A percentile compares a stretch with the other conserved stretches of the same genome.
phyloP scores from a whole-genome alignment of 2,888 invertebrate genomes.

The Erebia aethiops region DNA sequence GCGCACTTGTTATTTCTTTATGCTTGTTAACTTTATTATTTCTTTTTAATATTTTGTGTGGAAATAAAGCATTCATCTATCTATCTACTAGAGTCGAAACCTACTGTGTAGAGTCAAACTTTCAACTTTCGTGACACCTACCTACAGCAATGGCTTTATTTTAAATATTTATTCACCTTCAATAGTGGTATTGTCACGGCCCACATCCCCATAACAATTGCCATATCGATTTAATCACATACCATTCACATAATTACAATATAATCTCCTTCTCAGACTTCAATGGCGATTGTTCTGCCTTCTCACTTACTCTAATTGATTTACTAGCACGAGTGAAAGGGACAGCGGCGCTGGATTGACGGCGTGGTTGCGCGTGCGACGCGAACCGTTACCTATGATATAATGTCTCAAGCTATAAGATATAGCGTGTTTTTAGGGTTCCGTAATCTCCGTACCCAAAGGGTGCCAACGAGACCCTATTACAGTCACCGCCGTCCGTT shows the following conservation, averaged over 20 bases:
- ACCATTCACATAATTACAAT: conserved; percentile 52
- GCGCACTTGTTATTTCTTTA: too few relatives aligned
- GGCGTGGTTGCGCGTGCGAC: conserved; percentile 45
- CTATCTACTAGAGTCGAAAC: too few relatives aligned
- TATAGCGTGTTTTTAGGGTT: conserved; percentile 18
- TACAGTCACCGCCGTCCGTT: too few relatives aligned
- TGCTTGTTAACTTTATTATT: too few relatives aligned
- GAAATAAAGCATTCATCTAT: too few relatives aligned
- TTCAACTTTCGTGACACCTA: neutral
- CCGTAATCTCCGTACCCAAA: neutral
- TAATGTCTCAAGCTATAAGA: conserved; percentile 36
- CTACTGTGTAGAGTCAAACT: neutral
- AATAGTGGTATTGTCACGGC: conserved; percentile 9
- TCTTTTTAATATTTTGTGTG: too few relatives aligned
- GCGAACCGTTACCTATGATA: conserved; percentile 46
- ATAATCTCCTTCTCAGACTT: conserved; percentile 61
- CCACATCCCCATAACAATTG: conserved; percentile 31
- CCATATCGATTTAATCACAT: conserved; percentile 56
- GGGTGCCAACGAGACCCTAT: too few relatives aligned
- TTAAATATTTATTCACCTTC: conserved; percentile 5
- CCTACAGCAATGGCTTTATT: conserved; percentile 7
- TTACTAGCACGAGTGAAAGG: conserved; percentile 30
- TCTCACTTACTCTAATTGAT: conserved; percentile 48
- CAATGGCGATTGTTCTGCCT: conserved; percentile 64
- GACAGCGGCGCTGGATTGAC: conserved; percentile 32